Evolutionary conservation across 2,888 invertebrate genomes (phyloP).

Genomic region (Nipponacmea schrenckii): DNA sequence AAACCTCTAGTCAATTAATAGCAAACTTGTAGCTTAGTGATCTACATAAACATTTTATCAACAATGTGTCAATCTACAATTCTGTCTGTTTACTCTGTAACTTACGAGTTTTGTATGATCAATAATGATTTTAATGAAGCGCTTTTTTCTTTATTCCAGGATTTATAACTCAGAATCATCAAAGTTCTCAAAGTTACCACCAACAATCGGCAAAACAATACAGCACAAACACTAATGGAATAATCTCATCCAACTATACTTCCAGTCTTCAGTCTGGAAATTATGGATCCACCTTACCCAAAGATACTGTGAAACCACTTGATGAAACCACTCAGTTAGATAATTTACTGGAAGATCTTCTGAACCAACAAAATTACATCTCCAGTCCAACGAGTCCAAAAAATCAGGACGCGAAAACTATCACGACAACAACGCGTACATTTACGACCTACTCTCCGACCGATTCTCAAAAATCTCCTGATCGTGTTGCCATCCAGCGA

Average conservation of each 20-base stretch:
- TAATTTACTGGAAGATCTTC: conserved; percentile 63
- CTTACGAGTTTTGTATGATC: too few relatives aligned
- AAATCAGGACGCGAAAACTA: conserved; percentile 32
- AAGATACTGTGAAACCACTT: conserved; percentile 41
- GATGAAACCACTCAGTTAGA: conserved; percentile 63
- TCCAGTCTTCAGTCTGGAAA: conserved; percentile 20
- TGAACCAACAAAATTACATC: conserved; percentile 55
- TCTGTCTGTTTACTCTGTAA: too few relatives aligned
- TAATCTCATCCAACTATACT: conserved; percentile 20
- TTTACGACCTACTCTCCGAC: conserved; percentile 43
- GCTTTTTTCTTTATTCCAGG: background rate
- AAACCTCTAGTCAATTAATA: too few relatives aligned
- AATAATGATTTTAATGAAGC: too few relatives aligned
- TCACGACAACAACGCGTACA: conserved; percentile 43
- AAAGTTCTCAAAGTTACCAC: conserved; percentile 27
- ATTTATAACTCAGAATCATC: conserved; percentile 1
- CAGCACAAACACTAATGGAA: conserved; percentile 14
- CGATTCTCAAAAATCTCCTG: conserved; percentile 46
- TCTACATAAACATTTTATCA: too few relatives aligned
- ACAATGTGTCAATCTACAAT: too few relatives aligned
- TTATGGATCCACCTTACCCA: conserved; percentile 18
- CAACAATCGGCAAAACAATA: conserved; percentile 28
- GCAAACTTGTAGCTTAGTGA: too few relatives aligned
- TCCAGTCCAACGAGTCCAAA: conserved; percentile 44
- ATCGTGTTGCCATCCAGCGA: conserved; percentile 50